Evolutionary conservation across 1,140 invertebrate genomes (phyloP).

Genomic region (Drosophila trapezifrons): DNA sequence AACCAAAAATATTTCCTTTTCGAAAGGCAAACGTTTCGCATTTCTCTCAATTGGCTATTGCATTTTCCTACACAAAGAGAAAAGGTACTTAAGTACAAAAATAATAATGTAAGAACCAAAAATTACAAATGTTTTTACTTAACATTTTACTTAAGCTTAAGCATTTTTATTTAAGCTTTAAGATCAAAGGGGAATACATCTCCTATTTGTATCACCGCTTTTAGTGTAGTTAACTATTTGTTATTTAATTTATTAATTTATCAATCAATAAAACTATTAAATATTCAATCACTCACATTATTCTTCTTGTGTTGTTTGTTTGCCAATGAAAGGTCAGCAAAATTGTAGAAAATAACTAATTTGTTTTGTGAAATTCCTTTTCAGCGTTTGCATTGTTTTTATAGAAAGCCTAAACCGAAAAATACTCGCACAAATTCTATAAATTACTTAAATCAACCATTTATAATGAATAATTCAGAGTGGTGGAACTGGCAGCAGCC

Average conservation of each 20-base stretch:
- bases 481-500: slow-evolving; percentile 35
- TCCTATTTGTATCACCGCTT: too few relatives aligned
- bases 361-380: slow-evolving; percentile 9
- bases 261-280: background rate
- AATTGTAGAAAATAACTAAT: slow-evolving; percentile 1
- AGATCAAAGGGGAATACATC: background rate
- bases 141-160: too few relatives aligned
- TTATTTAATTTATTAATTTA: too few relatives aligned
- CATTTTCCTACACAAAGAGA: background rate
- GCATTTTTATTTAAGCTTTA: too few relatives aligned
- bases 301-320: background rate
- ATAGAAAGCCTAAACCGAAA: slow-evolving; percentile 22
- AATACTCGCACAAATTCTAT: slow-evolving; percentile 56
- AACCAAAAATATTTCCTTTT: slow-evolving; percentile 10
- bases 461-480: slow-evolving; percentile 67
- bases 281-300: background rate
- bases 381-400: slow-evolving; percentile 7
- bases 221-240: too few relatives aligned
- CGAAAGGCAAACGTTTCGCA: background rate
- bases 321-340: background rate
- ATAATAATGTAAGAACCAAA: background rate
- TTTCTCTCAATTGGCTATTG: background rate
- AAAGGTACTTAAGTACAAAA: background rate
- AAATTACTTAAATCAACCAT: slow-evolving; percentile 68
- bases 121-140: too few relatives aligned